Base-by-base conservation (phyloP, 2,113 vertebrate genomes). In the Gnathonemus echidnorhynchus region DNA sequence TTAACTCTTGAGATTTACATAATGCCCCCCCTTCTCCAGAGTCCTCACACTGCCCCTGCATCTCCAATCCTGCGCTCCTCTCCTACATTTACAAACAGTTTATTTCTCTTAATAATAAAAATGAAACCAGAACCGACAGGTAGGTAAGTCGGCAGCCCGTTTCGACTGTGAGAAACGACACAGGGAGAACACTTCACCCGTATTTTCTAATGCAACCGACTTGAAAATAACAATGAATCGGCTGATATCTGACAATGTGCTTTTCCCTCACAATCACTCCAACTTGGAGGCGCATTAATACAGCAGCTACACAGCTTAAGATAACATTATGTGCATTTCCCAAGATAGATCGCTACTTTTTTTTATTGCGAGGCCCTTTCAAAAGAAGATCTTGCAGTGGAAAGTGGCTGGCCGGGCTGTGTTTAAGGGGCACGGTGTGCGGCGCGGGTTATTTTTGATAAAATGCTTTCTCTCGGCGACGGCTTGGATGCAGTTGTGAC, bases 281-380 rank as follows among this genome's bases (percentile, higher is more conserved):
- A 74, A 74, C 66, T 74, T 74, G 66, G 70, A 17, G 74, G 31
- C 35, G 74, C 35, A 42, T 70, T 74, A 74, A 74, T 35, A 74
- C 66, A 74, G 3, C 66, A 35, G 27, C 11, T 62, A 62, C 56
- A 62, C 56, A n/a, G 21, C 56, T 62, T 62, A 62, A 62, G 56
- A 62, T 62, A 62, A 62, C 56, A 62, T 24, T n/a, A n/a, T 24
- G 56, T 62, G 8, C 24, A 62, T 86, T 48, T 86, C 10, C 45
- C 45, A 49, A 50, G 84, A n/a, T 42, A 86, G 21, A 45, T 50
- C 48, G 45, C 84, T 86, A 86, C 84, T 86, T 86, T 86, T 86
- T 85, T 45, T 49, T 24, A 27, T 31, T 27, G 10, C 62, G 35
- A 80, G 74, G 17, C 13, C 74, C 15, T 39, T 50, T 50, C 83